Evolutionary conservation across 2,797 vertebrate species (phyloP), one percentile per base, ranked within the genome.

Genomic region (Mus spretus): DNA sequence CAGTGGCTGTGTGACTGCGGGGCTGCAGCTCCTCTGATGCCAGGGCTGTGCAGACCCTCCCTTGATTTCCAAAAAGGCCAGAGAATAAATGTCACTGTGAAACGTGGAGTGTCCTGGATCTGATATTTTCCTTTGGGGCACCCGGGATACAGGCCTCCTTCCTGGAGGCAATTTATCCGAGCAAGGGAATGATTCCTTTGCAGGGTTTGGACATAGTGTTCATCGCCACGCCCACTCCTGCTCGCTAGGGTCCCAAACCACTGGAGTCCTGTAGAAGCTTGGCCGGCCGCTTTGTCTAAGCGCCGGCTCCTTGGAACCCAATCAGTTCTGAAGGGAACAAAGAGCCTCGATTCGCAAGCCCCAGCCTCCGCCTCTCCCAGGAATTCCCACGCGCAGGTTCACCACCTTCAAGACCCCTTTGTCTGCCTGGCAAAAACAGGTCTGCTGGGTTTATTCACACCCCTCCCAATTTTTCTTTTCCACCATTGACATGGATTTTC

Each of bases 391-490:
- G 44, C 57, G 22, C 57, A 26, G 57, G 70, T 94, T 91, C 94
- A 34, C 61, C 95, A 93, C 95, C 96, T 96, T 86, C 93, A 94
- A 95, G 90, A 89, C 95, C 96, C 94, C 95, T 98, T 98, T 98
- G 98, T 97, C 93, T 97, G 96, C 75, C 79, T 10, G 65, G 40
- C 50, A 70, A 90, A 81, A 90, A 0, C 89, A 88, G 95, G 94
- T 95, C 87, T 40, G 77, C 40, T 44, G 1, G 34, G n/a, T 79
- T 53, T 31, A 91, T 78, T 61, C 89, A 63, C 65, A 11, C 47
- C 89, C 53, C 19, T 6, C 65, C 96, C 44, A 55, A n/a, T 61
- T 63, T 78, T 50, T 59, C 77, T 86, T 67, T 78, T 47, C 86
- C 53, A 78, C 88, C 34, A 61, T 44, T n/a, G 89, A 37, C 90